Conservation (phyloP, 2,888 invertebrate species). For the Tridacna gigas region DNA sequence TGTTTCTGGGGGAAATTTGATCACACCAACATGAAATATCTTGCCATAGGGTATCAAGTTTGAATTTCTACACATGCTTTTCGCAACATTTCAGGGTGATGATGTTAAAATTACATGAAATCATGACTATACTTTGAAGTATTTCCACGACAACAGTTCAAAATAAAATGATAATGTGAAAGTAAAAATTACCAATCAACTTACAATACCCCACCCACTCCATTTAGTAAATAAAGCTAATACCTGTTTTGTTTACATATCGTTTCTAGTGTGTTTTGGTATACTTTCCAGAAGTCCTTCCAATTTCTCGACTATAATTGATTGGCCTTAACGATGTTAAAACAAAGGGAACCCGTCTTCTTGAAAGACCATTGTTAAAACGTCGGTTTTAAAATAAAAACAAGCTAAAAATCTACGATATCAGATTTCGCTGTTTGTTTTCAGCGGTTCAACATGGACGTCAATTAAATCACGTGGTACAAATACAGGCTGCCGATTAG, state of each 20-base stretch:
- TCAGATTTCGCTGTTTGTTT: constrained; percentile 56
- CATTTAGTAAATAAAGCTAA: constrained; percentile 34
- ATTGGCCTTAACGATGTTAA: background rate
- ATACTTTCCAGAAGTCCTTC: background rate
- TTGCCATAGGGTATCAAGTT: no score
- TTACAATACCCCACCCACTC: constrained; percentile 51
- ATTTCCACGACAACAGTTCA: no score
- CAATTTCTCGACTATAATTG: no score
- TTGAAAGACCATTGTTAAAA: background rate
- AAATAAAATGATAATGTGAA: background rate
- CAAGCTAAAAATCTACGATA: constrained; percentile 6
- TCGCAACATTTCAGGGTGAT: no score
- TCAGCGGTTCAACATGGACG: constrained; percentile 72
- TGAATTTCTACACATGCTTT: no score
- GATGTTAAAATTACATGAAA: no score
- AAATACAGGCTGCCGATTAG: constrained; percentile 13
- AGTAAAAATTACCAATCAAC: background rate
- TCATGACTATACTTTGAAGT: no score
- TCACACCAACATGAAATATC: no score
- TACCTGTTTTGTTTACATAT: constrained; percentile 60
- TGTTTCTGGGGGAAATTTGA: no score
- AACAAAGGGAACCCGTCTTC: no score
- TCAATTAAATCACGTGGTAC: constrained; percentile 57
- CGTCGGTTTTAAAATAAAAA: background rate
- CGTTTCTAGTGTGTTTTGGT: background rate